A percentile compares a stretch with the other conserved stretches of the same genome.
Evolutionary conservation across 2,797 vertebrate genomes (phyloP).

Genomic region (Lepilemur septentrionalis): DNA sequence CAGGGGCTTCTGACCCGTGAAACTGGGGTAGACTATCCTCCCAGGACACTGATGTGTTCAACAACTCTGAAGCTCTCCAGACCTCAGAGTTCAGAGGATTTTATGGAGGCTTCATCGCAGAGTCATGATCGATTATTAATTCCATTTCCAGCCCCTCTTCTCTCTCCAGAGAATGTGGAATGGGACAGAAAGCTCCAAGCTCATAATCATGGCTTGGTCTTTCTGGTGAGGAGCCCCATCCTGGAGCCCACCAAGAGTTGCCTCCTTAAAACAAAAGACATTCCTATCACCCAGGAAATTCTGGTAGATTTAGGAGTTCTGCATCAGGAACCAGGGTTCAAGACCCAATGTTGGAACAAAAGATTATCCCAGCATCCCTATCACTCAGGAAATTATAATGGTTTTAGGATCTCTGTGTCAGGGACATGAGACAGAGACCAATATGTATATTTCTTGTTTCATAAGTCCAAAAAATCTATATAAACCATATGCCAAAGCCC

Average conservation of each 20-base stretch:
- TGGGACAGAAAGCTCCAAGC: not conserved
- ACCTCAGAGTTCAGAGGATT: not conserved
- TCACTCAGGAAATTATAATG: not conserved
- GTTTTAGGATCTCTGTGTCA: not conserved
- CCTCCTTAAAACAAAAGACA: not conserved
- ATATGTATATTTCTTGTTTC: not conserved
- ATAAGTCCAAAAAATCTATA: not conserved
- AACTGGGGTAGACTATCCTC: accelerated
- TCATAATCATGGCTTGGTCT: not conserved
- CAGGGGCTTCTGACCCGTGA: not conserved
- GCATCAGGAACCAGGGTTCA: not conserved
- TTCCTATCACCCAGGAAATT: not conserved
- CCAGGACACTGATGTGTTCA: not conserved
- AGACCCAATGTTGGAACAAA: not conserved
- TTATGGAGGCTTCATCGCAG: not conserved
- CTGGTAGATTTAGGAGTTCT: not conserved
- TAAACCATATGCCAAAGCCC: not conserved
- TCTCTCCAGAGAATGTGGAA: not conserved
- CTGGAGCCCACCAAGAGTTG: not conserved
- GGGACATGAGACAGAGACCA: not conserved
- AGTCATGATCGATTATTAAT: not conserved
- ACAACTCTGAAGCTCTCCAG: not conserved
- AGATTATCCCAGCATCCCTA: not conserved
- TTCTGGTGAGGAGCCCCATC: not conserved
- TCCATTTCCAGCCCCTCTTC: not conserved